Conservation (phyloP, 2,888 invertebrate species). For the Hetaerina titia region DNA sequence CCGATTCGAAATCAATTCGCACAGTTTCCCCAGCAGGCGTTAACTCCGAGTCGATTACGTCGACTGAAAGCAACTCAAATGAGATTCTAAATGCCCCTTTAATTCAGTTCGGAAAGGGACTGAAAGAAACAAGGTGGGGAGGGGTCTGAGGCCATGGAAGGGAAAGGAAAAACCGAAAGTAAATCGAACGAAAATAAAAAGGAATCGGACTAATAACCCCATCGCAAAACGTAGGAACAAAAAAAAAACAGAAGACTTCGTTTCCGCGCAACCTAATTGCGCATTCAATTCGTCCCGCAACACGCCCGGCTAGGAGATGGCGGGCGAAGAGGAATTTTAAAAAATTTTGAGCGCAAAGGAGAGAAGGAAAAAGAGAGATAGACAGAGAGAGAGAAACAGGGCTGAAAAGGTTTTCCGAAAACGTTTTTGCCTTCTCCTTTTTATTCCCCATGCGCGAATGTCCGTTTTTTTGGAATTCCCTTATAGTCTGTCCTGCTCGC, state of each 20-base stretch:
- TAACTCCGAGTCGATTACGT: not conserved
- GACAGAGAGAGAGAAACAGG: not conserved
- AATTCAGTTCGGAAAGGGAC: not conserved
- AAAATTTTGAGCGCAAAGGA: not conserved
- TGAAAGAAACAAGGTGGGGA: not conserved
- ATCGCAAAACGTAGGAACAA: not conserved
- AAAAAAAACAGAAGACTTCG: not conserved
- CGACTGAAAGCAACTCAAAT: conserved; percentile 20
- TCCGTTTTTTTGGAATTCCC: conserved; percentile 22
- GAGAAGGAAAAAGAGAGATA: not conserved
- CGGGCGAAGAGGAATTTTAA: not conserved
- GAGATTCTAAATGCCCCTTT: conserved; percentile 37
- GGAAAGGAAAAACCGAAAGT: not conserved
- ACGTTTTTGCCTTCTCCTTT: not conserved
- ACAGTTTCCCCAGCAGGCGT: not conserved
- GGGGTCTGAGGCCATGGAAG: not conserved
- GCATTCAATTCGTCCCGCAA: conserved; percentile 38
- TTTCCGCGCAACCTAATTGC: conserved; percentile 52
- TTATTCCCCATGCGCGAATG: not conserved
- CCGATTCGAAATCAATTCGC: not conserved
- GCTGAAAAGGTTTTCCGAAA: conserved; percentile 31
- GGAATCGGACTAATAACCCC: conserved; percentile 10
- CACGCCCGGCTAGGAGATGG: not conserved
- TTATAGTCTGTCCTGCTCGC: not conserved
- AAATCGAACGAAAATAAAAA: conserved; percentile 4